Evolutionary conservation across 2,113 vertebrate species (phyloP), one percentile per base, ranked within the genome.

Genomic region (Conger conger): DNA sequence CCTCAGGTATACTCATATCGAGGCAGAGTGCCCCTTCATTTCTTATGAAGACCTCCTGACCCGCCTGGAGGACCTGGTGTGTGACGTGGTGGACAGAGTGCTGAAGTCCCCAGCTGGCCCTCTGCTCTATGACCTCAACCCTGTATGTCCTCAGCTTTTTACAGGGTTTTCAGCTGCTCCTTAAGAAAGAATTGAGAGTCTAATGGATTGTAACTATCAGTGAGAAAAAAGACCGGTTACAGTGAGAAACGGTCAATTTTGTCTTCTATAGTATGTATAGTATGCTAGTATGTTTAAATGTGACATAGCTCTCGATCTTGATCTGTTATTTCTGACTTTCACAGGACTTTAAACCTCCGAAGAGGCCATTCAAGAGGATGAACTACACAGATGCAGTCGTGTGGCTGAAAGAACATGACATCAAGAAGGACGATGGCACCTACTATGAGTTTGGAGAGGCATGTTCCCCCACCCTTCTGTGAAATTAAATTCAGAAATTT

Each of bases 371-470:
- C 91, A 96, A 83, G 80, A 95, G 97, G 86, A 99, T 99, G 97
- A 94, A 98, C 94, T 99, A 99, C 17, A 83, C 92, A 0, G 97
- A 99, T 0, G 98, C 98, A 89, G 97, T 99, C 0, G 89, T 90
- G 40, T 99, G 98, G 98, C 92, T 99, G 1, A 95, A 89, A 90
- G 97, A 97, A 36, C 97, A 99, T 0, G 91, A 97, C 9, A 40
- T 98, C 85, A 98, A 96, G 91, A 99, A 99, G 90, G 98, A 99
- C 0, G 98, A 99, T 18, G 97, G 97, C 57, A 95, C 96, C 0
- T 96, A 93, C 83, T 99, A 99, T 0, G 97, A 99, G 92, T 99
- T 99, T 88, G 98, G 98, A 92, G 98, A 99, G 87, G 98, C 99
- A 89, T 23, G 83, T 42, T 2, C 20, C 17, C n/a, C 30, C n/a